phyloP scores from a whole-genome alignment of 2,888 invertebrate genomes.

The Eupithecia pulchellata region DNA sequence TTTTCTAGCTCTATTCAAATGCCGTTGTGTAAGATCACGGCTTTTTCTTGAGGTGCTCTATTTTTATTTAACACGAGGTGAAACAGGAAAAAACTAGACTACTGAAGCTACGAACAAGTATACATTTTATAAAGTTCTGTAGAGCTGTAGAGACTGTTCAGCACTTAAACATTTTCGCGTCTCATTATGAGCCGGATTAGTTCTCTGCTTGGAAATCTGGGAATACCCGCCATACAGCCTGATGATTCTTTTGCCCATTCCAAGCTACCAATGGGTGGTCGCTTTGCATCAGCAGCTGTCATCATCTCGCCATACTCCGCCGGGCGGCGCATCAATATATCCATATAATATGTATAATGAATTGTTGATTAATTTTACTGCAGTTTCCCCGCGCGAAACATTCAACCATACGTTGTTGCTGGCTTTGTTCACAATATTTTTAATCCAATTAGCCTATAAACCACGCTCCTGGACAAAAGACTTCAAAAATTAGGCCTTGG shows the following conservation, averaged over 20 bases:
- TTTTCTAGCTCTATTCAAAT: conserved; percentile 11
- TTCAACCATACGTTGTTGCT: neutral
- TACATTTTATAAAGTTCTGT: neutral
- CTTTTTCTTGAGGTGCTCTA: conserved; percentile 39
- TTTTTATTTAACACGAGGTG: conserved; percentile 59
- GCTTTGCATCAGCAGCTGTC: neutral
- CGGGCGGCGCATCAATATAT: neutral
- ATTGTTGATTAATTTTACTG: no score
- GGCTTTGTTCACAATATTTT: neutral
- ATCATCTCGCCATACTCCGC: neutral
- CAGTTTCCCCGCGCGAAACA: no score
- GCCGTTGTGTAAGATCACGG: conserved; percentile 17
- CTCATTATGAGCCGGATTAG: neutral
- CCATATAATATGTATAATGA: neutral
- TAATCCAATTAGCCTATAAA: neutral
- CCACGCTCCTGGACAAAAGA: neutral
- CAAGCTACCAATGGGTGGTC: neutral
- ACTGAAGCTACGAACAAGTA: conserved; percentile 51
- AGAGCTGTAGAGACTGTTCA: neutral
- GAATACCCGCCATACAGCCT: no score
- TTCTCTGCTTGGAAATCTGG: neutral
- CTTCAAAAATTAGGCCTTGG: no score
- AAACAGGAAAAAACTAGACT: conserved; percentile 53
- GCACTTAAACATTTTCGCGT: neutral
- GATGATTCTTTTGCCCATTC: no score